Evolutionary conservation across 1,140 invertebrate species (phyloP), one percentile per base, ranked within the genome.

Genomic region (Wiebesia pumilae): DNA sequence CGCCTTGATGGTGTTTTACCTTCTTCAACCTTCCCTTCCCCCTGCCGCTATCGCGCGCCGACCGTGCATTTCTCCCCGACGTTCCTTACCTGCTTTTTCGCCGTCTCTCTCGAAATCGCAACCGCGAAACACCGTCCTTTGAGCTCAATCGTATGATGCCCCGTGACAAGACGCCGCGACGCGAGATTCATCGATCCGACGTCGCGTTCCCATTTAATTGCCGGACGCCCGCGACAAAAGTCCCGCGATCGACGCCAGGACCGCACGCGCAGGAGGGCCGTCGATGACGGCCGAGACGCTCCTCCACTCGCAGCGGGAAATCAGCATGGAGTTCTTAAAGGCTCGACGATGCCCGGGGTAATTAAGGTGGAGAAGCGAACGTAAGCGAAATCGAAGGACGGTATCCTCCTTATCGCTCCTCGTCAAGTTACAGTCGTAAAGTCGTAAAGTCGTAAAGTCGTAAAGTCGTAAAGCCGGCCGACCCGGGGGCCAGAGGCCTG

Each of bases 1-100:
- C 21, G 71, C 71, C 71, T 75, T 73, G 71, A 73, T 40, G 33
- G 7, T n/a, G 43, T 27, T 75, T 75, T 75, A 7, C 71, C 71
- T 75, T 71, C 16, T 35, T 71, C 40, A 71, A 40, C 69, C 40
- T 12, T 47, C 27, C 24, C 24, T 24, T 62, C 27, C 58, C 24
- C 24, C 24, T 27, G 51, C 19, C 21, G 7, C 10, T 27, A 16
- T 16, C 21, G 7, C 10, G 7, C 51, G 19, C 9, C 51, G 16
- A 12, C 19, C 51, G 12, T 19, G 12, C 19, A 54, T 54, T 54
- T 54, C 2, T 54, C 51, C 51, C 9, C 51, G 51, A 3, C 51
- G 51, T 73, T 73, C 69, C 6, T 40, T 73, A 9, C 0, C 35
- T 21, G 35, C 16, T 73, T 40, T 73, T 24, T 73, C 38, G 19